Evolutionary conservation across 2,888 invertebrate genomes (phyloP).

Genomic region (Clistopyga incitator): DNA sequence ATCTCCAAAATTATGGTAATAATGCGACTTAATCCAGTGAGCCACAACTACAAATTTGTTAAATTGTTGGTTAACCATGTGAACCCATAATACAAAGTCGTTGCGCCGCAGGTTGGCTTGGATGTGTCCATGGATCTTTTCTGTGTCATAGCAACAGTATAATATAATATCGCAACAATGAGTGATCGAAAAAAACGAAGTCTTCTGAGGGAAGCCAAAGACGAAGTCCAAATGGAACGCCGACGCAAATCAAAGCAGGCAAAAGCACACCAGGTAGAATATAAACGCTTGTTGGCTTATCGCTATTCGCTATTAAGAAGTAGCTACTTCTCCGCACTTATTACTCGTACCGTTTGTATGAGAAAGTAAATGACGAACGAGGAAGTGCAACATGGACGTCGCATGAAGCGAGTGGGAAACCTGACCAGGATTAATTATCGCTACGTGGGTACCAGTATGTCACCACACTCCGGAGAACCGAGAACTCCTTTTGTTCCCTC

Average conservation of each 20-base stretch:
- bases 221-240: conserved; percentile 80
- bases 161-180: conserved; percentile 60
- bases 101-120: too few relatives aligned
- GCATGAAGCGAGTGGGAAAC: conserved; percentile 1
- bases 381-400: conserved; percentile 4
- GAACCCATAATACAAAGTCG: too few relatives aligned
- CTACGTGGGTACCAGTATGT: conserved; percentile 50
- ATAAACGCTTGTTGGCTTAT: neutral
- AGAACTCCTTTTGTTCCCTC: conserved; percentile 48
- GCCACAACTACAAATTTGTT: neutral
- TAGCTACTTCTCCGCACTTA: neutral
- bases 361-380: conserved; percentile 40
- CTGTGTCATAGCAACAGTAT: too few relatives aligned
- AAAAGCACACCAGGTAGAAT: conserved; percentile 73
- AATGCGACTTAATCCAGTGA: neutral
- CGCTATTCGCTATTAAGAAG: too few relatives aligned
- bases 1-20: neutral
- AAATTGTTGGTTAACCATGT: too few relatives aligned
- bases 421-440: conserved; percentile 70
- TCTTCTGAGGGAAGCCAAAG: conserved; percentile 80
- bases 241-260: conserved; percentile 76
- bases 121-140: too few relatives aligned
- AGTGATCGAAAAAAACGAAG: conserved; percentile 75
- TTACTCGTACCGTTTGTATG: neutral
- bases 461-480: conserved; percentile 25